Evolutionary conservation across 2,113 vertebrate genomes (phyloP).

Genomic region (Neolamprologus sp.): DNA sequence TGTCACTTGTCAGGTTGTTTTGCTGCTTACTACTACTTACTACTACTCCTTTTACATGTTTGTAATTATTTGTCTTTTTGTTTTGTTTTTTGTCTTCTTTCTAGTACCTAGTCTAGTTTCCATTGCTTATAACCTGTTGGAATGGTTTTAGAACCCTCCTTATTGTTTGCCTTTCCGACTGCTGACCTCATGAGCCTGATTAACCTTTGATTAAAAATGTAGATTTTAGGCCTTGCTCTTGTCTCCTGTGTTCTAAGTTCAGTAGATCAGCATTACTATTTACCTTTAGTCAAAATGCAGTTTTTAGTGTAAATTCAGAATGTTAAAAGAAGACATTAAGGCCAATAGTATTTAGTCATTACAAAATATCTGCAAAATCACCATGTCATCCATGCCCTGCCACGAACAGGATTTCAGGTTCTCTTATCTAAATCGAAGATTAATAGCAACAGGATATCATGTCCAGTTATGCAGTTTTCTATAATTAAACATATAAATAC

Average conservation of each 20-base stretch:
- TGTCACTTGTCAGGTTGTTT: not conserved
- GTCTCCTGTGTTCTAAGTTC: not conserved
- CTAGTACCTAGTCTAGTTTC: not conserved
- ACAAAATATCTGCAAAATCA: not conserved
- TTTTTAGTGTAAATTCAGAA: not conserved
- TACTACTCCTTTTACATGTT: not conserved
- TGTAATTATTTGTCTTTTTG: not conserved
- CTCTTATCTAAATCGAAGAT: not conserved
- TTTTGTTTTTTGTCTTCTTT: not conserved
- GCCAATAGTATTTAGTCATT: not conserved
- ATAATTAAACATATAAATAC: not conserved
- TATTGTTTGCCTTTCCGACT: not conserved
- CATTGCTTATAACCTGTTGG: not conserved
- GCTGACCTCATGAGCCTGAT: not conserved
- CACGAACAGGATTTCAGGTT: not conserved
- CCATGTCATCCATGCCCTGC: not conserved
- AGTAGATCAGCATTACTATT: not conserved
- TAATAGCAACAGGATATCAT: not conserved
- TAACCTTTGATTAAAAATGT: not conserved
- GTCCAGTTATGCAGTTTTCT: not conserved
- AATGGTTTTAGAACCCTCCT: not conserved
- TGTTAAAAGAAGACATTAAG: not conserved
- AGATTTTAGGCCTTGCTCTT: not conserved
- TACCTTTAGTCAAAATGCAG: not conserved
- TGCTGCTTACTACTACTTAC: not conserved